Conservation (phyloP, 2,888 invertebrate genomes). For the Acrobasis suavella region DNA sequence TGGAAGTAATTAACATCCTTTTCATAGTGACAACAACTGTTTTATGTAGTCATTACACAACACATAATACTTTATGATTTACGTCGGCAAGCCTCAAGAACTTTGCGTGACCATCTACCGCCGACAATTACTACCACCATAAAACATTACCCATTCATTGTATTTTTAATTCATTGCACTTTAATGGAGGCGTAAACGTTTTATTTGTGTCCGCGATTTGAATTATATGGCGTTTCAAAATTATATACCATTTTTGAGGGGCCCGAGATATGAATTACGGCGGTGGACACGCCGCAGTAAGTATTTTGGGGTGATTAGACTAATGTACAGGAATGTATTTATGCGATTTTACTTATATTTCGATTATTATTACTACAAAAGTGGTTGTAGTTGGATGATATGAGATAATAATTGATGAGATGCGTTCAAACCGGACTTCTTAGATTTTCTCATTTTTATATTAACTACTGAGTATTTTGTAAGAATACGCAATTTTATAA, state of each 20-base stretch:
- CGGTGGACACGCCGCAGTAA: conserved; percentile 23
- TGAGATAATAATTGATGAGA: too few species aligned
- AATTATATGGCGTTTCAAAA: conserved; percentile 46
- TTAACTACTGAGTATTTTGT: too few species aligned
- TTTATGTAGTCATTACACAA: background rate
- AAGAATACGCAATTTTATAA: too few species aligned
- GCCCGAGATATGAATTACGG: conserved; percentile 19
- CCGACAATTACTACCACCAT: conserved; percentile 57
- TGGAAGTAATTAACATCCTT: too few species aligned
- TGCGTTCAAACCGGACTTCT: too few species aligned
- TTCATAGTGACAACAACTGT: too few species aligned
- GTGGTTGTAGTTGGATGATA: too few species aligned
- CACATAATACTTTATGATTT: background rate
- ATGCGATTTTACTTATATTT: background rate
- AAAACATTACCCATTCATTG: conserved; percentile 38
- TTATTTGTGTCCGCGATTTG: conserved; percentile 70
- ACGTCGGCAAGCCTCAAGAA: background rate
- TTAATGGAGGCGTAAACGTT: conserved; percentile 67
- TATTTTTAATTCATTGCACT: conserved; percentile 69
- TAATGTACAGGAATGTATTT: background rate
- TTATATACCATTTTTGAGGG: conserved; percentile 34
- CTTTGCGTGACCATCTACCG: conserved; percentile 36
- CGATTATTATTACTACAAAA: too few species aligned
- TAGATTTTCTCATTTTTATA: too few species aligned
- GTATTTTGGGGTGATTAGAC: conserved; percentile 26